Conservation (phyloP, 2,888 invertebrate species). For the Scaptomyza flava region DNA sequence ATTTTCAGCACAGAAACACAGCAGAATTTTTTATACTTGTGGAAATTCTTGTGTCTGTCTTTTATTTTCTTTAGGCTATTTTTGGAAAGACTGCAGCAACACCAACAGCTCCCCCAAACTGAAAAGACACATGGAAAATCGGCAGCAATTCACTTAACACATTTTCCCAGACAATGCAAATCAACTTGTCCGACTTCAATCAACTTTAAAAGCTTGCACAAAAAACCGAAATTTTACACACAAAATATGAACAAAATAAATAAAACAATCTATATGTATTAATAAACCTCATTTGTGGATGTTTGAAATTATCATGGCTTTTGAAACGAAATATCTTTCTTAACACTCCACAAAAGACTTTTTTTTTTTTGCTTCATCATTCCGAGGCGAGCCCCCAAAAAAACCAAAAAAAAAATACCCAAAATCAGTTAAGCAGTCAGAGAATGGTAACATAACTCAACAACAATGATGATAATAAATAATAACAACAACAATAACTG, state of each 20-base stretch:
- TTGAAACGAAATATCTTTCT: too few species aligned
- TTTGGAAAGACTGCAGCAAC: conserved; percentile 30
- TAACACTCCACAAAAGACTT: background rate
- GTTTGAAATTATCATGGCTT: conserved; percentile 37
- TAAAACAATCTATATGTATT: too few species aligned
- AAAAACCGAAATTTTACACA: background rate
- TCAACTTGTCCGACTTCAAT: conserved; percentile 69
- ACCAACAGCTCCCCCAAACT: background rate
- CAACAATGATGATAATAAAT: conserved; percentile 23
- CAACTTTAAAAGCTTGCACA: conserved; percentile 58
- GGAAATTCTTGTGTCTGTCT: conserved; percentile 2
- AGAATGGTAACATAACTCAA: conserved; percentile 36
- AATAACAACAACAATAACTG: conserved; percentile 21
- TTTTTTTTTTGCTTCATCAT: conserved; percentile 27
- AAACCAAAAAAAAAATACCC: conserved; percentile 1
- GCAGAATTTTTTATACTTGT: background rate
- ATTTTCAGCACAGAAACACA: conserved; percentile 26
- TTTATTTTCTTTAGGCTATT: conserved; percentile 31
- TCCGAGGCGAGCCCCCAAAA: conserved; percentile 53
- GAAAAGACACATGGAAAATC: conserved; percentile 20
- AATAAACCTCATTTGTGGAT: too few species aligned
- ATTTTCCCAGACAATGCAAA: conserved; percentile 56
- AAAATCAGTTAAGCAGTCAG: background rate
- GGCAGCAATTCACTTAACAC: conserved; percentile 44
- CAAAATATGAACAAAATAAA: too few species aligned